phyloP scores from a whole-genome alignment of 2,113 vertebrate species.

The Bucco capensis region DNA sequence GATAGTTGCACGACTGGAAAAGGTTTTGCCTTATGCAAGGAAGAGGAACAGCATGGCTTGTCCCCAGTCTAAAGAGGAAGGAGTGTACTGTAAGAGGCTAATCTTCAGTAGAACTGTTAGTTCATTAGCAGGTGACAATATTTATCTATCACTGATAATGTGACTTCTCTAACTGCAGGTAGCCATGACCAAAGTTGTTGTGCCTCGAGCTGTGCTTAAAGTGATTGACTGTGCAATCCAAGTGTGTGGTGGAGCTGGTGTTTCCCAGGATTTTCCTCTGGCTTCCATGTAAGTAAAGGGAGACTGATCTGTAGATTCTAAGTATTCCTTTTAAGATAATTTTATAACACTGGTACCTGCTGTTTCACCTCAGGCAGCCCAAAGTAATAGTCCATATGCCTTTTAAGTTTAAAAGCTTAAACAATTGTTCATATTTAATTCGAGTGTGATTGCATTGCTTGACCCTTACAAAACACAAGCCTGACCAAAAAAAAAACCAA shows the following conservation, averaged over 20 bases:
- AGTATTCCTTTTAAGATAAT: neutral
- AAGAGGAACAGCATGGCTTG: neutral
- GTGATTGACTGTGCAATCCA: slow-evolving; percentile 89
- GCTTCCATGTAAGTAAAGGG: slow-evolving; percentile 84
- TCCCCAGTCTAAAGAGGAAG: neutral
- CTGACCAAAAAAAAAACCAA: neutral
- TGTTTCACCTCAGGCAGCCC: neutral
- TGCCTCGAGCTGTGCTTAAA: slow-evolving; percentile 82
- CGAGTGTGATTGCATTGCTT: neutral
- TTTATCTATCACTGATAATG: no score
- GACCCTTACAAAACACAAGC: neutral
- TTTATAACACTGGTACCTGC: neutral
- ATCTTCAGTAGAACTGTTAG: neutral
- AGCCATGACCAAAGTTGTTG: slow-evolving; percentile 91
- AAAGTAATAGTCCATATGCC: neutral
- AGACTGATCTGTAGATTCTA: neutral
- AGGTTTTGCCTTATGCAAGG: neutral
- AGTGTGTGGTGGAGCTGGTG: slow-evolving; percentile 84
- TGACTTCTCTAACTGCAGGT: slow-evolving; percentile 74
- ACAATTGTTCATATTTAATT: neutral
- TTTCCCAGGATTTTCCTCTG: slow-evolving; percentile 88
- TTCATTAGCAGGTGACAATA: no score
- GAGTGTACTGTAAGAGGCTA: neutral
- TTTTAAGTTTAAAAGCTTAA: neutral
- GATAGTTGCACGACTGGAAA: neutral